phyloP scores from a whole-genome alignment of 2,797 vertebrate genomes.

The Kryptopterus vitreolus region DNA sequence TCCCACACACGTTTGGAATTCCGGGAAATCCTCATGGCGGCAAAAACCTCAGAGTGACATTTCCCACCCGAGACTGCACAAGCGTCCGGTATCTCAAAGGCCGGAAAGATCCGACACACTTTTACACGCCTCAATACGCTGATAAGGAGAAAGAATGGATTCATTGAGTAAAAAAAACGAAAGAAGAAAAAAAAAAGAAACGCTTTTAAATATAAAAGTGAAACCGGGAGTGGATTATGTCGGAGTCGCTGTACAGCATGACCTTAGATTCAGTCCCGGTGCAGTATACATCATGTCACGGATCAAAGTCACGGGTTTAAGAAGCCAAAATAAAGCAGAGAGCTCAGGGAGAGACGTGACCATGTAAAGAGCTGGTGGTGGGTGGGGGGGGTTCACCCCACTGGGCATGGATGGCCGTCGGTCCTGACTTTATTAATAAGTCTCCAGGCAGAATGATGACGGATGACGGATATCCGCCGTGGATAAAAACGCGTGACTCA shows the following conservation, averaged over 20 bases:
- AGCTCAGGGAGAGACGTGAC: too few species aligned
- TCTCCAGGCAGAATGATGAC: neutral
- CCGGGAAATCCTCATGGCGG: too few species aligned
- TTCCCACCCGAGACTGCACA: neutral
- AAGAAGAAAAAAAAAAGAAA: neutral
- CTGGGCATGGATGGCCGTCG: neutral
- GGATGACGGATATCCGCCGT: neutral
- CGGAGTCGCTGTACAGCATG: neutral
- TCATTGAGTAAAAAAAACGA: too few species aligned
- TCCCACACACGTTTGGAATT: too few species aligned
- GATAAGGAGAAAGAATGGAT: constrained; percentile 2
- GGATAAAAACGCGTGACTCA: neutral
- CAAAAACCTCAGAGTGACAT: too few species aligned
- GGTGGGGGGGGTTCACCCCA: neutral
- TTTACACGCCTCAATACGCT: neutral
- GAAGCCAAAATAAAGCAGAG: too few species aligned
- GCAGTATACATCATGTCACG: too few species aligned
- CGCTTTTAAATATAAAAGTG: neutral
- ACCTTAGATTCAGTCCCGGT: neutral
- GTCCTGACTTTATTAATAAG: neutral
- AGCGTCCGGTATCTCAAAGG: neutral
- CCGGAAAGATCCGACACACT: neutral
- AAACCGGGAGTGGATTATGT: neutral
- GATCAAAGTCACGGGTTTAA: too few species aligned
- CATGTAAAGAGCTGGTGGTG: too few species aligned